phyloP scores from a whole-genome alignment of 1,140 invertebrate genomes.

The Sitophilus oryzae region DNA sequence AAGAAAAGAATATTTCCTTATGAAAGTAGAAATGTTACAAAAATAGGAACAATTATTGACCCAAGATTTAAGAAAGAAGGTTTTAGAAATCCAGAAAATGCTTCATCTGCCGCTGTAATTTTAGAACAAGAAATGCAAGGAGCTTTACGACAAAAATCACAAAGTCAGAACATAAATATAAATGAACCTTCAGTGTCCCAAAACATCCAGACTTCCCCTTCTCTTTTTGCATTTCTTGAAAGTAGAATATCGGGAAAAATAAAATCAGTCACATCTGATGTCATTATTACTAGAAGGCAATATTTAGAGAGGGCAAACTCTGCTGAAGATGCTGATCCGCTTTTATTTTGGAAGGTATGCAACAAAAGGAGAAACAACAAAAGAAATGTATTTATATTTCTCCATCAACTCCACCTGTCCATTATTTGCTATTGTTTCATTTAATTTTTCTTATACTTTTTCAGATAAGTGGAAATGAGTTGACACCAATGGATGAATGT shows the following conservation, averaged over 20 bases:
- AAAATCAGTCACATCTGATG: neutral
- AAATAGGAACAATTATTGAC: constrained; percentile 8
- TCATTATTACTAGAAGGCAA: neutral
- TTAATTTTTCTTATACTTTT: too few relatives aligned
- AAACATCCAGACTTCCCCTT: too few relatives aligned
- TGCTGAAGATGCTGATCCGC: constrained; percentile 1
- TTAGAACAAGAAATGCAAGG: too few relatives aligned
- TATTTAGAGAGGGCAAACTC: constrained; percentile 6
- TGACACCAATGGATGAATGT: constrained; percentile 3
- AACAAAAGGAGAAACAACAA: neutral
- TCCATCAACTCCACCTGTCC: neutral
- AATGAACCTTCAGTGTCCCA: too few relatives aligned
- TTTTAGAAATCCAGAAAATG: constrained; percentile 8
- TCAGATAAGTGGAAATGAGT: constrained; percentile 3
- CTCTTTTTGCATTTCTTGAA: constrained; percentile 3
- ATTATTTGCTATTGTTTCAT: constrained; percentile 1
- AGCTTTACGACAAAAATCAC: too few relatives aligned
- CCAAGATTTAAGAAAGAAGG: constrained; percentile 14
- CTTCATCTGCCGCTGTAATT: too few relatives aligned
- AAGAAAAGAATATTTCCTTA: constrained; percentile 4
- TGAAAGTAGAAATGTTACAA: constrained; percentile 3
- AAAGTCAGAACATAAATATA: too few relatives aligned
- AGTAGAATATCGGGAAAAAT: neutral
- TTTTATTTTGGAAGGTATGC: constrained; percentile 2
- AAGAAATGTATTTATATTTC: neutral